A percentile compares a stretch with the other conserved stretches of the same genome.
Evolutionary conservation across 92 coral and sea anemone species (phyloP).

Genomic region (Isaurus tuberculatus): DNA sequence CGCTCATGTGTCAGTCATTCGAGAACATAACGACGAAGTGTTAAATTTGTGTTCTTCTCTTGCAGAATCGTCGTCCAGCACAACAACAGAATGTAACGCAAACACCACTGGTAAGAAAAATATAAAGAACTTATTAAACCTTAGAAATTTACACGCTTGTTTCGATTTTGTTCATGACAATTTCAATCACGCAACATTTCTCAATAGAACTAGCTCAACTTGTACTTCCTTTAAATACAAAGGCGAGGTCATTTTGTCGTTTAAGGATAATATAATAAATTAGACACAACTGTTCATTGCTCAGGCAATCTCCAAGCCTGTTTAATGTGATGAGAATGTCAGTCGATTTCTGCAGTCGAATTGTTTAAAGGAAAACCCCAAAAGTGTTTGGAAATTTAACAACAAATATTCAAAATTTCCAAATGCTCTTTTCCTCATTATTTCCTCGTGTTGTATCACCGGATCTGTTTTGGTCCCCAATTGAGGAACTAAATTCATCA

Average conservation of each 20-base stretch:
- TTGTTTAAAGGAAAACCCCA: neutral
- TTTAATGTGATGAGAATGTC: neutral
- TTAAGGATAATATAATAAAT: neutral
- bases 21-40: neutral
- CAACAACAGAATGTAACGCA: constrained; percentile 32
- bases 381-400: neutral
- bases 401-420: neutral
- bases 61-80: constrained; percentile 51
- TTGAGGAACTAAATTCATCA: neutral
- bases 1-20: neutral
- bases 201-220: neutral
- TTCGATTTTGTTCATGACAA: neutral
- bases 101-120: constrained; percentile 11
- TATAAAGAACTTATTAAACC: no score
- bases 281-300: neutral
- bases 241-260: constrained; percentile 2
- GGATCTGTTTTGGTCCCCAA: neutral
- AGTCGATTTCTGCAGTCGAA: neutral
- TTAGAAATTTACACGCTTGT: neutral
- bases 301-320: neutral
- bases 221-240: constrained; percentile 17
- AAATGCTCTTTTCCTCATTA: neutral
- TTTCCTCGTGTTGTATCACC: constrained; percentile 1
- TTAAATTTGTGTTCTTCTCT: neutral
- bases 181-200: constrained; percentile 25